These are phyloP conservation scores for Lordiphosa stackelbergi DNA, from an alignment of 1,140 invertebrate species.

Conservation along the genomic window DNA sequence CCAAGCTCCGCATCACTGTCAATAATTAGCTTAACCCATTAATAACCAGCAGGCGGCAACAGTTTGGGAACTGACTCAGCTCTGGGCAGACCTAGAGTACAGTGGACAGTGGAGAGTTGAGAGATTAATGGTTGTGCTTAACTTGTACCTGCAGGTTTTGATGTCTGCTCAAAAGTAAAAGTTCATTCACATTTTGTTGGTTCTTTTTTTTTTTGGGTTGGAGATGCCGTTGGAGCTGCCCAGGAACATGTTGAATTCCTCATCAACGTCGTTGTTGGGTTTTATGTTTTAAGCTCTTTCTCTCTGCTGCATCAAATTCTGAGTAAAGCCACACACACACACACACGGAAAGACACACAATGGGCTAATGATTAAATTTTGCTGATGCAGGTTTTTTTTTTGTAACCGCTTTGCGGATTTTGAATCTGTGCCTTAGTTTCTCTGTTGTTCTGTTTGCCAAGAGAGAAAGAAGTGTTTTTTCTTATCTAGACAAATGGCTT, in stretches of 20 bases:
- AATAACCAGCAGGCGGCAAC: conserved; percentile 40
- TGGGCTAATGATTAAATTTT: conserved; percentile 58
- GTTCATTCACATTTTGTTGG: conserved; percentile 59
- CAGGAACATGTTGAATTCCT: conserved; percentile 2
- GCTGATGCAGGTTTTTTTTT: conserved; percentile 45
- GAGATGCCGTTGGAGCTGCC: neutral
- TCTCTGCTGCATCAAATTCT: conserved; percentile 26
- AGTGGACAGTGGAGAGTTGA: neutral
- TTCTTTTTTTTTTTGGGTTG: conserved; percentile 11
- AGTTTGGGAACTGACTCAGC: conserved; percentile 53
- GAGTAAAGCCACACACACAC: conserved; percentile 27
- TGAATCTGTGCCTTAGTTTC: conserved; percentile 10
- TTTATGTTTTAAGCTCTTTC: conserved; percentile 35
- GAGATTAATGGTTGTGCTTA: conserved; percentile 40
- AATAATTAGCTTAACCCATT: conserved; percentile 76
- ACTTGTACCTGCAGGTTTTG: conserved; percentile 29
- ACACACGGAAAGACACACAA: conserved; percentile 12
- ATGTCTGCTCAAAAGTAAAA: conserved; percentile 48
- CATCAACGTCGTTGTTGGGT: conserved; percentile 9
- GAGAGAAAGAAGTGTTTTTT: too few species aligned
- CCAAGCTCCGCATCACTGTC: conserved; percentile 38
- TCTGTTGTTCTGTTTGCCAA: conserved; percentile 1
- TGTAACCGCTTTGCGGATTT: conserved; percentile 16
- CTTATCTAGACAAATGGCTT: too few species aligned
- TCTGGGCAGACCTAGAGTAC: neutral